These are phyloP conservation scores for Trichomalopsis sarcophagae DNA, from an alignment of 1,140 invertebrate genomes.

Conservation along the genomic window DNA sequence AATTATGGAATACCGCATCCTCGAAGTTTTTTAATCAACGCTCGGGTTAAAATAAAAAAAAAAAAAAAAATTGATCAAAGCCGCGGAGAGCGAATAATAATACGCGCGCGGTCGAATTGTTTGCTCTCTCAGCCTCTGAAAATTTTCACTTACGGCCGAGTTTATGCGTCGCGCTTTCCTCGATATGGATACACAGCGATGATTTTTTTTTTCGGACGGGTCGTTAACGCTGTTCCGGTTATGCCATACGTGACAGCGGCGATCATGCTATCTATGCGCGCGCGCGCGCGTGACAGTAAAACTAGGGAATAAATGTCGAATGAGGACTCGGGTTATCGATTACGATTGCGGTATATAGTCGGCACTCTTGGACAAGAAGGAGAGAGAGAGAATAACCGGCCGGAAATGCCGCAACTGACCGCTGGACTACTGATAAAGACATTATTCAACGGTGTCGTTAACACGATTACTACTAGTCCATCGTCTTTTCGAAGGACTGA, in stretches of 20 bases:
- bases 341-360: not conserved
- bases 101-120: too few relatives aligned
- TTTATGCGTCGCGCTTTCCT: too few relatives aligned
- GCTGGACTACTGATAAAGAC: not conserved
- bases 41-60: slow-evolving; percentile 16
- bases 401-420: too few relatives aligned
- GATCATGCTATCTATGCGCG: not conserved
- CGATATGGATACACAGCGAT: too few relatives aligned
- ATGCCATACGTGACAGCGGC: too few relatives aligned
- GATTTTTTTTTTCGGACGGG: too few relatives aligned
- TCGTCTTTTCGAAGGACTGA: too few relatives aligned
- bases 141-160: too few relatives aligned
- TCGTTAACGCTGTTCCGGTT: too few relatives aligned
- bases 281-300: not conserved
- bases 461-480: too few relatives aligned
- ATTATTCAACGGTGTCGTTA: not conserved
- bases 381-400: not conserved
- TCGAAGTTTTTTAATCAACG: slow-evolving; percentile 43
- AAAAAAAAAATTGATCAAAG: slow-evolving; percentile 42
- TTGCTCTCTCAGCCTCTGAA: too few relatives aligned
- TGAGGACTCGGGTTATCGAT: not conserved
- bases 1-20: not conserved
- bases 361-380: not conserved
- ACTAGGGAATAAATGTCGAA: not conserved
- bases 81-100: not conserved